These are phyloP conservation scores for Dermochelys coriacea DNA, from an alignment of 2,797 vertebrate genomes.

Conservation along the genomic window DNA sequence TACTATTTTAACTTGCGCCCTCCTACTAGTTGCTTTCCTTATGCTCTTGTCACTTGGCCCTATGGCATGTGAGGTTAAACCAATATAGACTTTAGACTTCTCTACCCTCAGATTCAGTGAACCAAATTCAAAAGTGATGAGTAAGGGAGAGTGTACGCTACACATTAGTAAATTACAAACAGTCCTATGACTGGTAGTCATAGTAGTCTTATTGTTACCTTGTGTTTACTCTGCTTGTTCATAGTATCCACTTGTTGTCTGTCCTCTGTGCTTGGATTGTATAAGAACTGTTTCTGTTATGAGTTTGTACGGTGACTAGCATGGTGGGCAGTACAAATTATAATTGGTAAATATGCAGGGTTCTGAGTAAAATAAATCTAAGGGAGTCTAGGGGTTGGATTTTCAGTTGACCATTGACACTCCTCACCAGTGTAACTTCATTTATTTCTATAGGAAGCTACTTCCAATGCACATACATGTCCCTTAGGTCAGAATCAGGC, in stretches of 20 bases:
- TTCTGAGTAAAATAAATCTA: neutral
- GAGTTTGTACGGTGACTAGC: neutral
- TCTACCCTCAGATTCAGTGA: neutral
- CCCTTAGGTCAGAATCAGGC: neutral
- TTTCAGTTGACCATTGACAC: neutral
- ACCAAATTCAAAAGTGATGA: neutral
- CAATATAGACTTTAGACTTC: neutral
- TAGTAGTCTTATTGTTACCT: accelerated
- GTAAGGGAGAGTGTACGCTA: neutral
- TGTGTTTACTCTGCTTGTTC: neutral
- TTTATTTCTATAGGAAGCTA: neutral
- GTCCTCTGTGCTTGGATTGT: neutral
- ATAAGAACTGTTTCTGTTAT: neutral
- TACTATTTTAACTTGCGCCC: neutral
- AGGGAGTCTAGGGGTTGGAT: neutral
- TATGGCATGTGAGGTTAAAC: neutral
- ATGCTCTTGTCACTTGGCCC: neutral
- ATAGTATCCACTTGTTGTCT: neutral
- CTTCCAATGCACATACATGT: neutral
- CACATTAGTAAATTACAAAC: accelerated
- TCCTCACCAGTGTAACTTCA: neutral
- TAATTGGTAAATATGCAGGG: neutral
- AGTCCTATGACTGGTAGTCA: neutral
- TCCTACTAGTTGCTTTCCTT: neutral
- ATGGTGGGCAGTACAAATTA: neutral